Percentiles rank a stretch among this genome's conserved stretches.
These are phyloP conservation scores for Centropus bengalensis DNA, from an alignment of 2,113 vertebrate genomes.

Conservation along the genomic window DNA sequence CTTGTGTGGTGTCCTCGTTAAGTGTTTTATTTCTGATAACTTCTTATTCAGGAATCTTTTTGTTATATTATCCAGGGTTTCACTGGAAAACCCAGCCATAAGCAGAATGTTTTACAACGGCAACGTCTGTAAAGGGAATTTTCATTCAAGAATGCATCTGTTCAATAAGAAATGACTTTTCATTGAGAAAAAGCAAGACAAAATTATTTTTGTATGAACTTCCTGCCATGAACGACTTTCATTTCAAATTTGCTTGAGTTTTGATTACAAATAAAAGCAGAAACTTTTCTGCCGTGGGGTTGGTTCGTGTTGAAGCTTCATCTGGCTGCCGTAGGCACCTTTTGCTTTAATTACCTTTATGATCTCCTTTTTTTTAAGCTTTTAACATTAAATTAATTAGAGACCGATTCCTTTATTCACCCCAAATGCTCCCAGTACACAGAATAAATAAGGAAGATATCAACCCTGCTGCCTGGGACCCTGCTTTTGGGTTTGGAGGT, in stretches of 20 bases:
- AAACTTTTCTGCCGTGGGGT: neutral
- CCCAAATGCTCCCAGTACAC: fast-evolving
- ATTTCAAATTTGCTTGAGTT: neutral
- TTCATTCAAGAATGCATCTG: fast-evolving
- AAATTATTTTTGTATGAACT: neutral
- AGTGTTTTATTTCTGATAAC: neutral
- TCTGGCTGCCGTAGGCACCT: neutral
- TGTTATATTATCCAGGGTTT: neutral
- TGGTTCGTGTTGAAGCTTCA: neutral
- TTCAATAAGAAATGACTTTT: neutral
- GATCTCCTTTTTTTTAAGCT: neutral
- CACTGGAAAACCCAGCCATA: fast-evolving
- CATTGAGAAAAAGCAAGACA: fast-evolving
- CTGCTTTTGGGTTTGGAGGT: neutral
- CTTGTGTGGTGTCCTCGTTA: fast-evolving
- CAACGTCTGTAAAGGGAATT: fast-evolving
- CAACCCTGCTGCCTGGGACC: neutral
- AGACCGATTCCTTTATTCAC: neutral
- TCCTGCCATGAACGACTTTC: neutral
- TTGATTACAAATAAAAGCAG: slow-evolving; percentile 10
- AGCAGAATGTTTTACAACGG: fast-evolving
- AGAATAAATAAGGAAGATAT: neutral
- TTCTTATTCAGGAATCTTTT: neutral
- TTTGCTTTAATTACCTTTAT: neutral
- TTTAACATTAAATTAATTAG: neutral